phyloP scores from a whole-genome alignment of 1,140 invertebrate species.

The Zaprionus taronus region DNA sequence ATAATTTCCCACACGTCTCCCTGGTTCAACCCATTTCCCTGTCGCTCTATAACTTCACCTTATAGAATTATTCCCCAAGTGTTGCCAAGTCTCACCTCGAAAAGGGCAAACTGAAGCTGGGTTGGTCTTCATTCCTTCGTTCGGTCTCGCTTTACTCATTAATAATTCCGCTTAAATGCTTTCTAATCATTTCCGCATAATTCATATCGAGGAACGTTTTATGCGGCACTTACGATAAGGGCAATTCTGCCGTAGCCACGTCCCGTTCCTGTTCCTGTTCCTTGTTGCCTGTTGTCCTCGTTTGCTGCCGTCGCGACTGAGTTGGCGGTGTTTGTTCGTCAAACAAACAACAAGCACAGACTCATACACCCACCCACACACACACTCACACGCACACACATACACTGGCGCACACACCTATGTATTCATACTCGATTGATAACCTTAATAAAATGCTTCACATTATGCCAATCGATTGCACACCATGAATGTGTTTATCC shows the following conservation, averaged over 20 bases:
- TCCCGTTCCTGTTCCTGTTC: slow-evolving; percentile 37
- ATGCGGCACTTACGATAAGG: slow-evolving; percentile 76
- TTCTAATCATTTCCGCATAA: slow-evolving; percentile 83
- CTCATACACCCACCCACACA: slow-evolving; percentile 22
- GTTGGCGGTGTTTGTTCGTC: slow-evolving; percentile 55
- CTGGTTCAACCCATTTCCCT: background rate
- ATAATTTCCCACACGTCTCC: background rate
- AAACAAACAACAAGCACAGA: slow-evolving; percentile 61
- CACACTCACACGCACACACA: slow-evolving; percentile 21
- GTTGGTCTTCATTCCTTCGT: background rate
- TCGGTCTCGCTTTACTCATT: slow-evolving; percentile 54
- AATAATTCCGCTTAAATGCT: slow-evolving; percentile 82
- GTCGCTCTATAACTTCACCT: background rate
- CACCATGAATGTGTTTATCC: slow-evolving; percentile 83
- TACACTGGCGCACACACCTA: slow-evolving; percentile 37
- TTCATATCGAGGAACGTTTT: slow-evolving; percentile 77
- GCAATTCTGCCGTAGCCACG: slow-evolving; percentile 34
- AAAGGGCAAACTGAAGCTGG: slow-evolving; percentile 9
- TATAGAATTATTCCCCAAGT: background rate
- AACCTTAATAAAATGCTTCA: slow-evolving; percentile 83
- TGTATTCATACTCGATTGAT: slow-evolving; percentile 80
- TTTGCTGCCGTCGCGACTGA: slow-evolving; percentile 37
- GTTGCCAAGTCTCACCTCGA: slow-evolving; percentile 12
- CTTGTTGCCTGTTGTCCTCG: slow-evolving; percentile 24
- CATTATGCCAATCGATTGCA: slow-evolving; percentile 83